A percentile compares a stretch with the other conserved stretches of the same genome.
Conservation (phyloP, 2,113 vertebrate species). For the Odontesthes bonariensis region DNA sequence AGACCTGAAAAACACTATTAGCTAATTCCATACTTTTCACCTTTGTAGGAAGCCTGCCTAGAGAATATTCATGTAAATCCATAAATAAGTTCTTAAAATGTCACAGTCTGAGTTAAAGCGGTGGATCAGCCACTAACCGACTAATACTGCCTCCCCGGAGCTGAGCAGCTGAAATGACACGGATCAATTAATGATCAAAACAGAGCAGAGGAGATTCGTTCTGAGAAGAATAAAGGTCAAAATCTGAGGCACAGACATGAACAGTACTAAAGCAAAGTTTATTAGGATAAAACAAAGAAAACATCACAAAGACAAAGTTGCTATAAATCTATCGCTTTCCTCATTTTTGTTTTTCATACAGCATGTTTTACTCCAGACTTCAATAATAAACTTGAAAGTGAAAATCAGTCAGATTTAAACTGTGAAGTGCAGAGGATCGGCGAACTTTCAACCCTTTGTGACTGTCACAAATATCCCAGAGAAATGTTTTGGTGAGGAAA, state of each 20-base stretch:
- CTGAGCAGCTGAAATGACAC: background rate
- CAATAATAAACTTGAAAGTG: constrained; percentile 44
- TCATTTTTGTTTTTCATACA: constrained; percentile 48
- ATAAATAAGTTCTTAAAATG: background rate
- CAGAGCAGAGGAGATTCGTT: background rate
- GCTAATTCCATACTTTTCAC: too few species aligned
- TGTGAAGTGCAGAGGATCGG: constrained; percentile 12
- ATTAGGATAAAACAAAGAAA: constrained; percentile 82
- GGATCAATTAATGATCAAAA: background rate
- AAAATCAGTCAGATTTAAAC: constrained; percentile 37
- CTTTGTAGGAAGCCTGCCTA: too few species aligned
- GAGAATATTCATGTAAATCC: background rate
- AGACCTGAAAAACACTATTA: too few species aligned
- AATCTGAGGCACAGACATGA: constrained; percentile 3
- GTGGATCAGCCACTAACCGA: too few species aligned
- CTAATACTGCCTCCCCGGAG: background rate
- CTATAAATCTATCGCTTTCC: constrained; percentile 75
- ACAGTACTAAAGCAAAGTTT: constrained; percentile 81
- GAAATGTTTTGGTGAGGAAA: constrained; percentile 29
- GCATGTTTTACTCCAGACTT: constrained; percentile 54
- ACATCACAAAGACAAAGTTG: constrained; percentile 79
- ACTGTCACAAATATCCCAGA: constrained; percentile 56
- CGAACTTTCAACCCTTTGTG: constrained; percentile 19
- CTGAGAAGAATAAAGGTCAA: background rate
- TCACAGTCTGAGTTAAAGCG: background rate